Evolutionary conservation across 2,888 invertebrate species (phyloP), one percentile per base, ranked within the genome.

Genomic region (Myathropa florea): DNA sequence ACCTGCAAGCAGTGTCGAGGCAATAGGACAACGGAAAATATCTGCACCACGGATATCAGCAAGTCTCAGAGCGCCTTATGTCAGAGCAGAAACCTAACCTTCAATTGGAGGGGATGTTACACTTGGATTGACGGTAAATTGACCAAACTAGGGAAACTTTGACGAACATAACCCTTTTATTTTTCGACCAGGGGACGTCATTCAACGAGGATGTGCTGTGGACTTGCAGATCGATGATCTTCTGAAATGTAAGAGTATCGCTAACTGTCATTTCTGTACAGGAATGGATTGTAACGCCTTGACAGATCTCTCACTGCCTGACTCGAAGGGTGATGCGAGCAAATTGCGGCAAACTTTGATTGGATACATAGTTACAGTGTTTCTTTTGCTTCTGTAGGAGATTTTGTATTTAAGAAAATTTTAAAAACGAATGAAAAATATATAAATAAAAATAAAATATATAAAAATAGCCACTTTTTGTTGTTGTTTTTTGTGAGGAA

Each of bases 151-250:
- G 12, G 21, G 30, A 12, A 1, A 18, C 4, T 33, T 30, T 4
- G 24, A 4, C n/a, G 4, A 0, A 12, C 26, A 21, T 6, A 1
- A 24, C 4, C 1, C 9, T 21, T 55, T 53, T 23, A 0, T 30
- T 63, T 53, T 18, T 9, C 6, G 28, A 39, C 18, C 33, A 89
- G 88, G 70, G 4, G 53, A 76, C 2, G 26, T 53, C 9, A 60
- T 88, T 21, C 59, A 67, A 18, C 72, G 88, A 33, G 88, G 88
- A 12, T 89, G 89, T 57, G 79, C 68, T 18, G 63, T 46, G 14
- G 71, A 82, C 28, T 63, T 88, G 26, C 39, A 23, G 6, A 21
- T 6, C 36, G 24, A 24, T 21, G 81, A 82, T 12, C 68, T 86
- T 3, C 21, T 39, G 10, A 26, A 4, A 6, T 88, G 88, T 24